A percentile compares a stretch with the other conserved stretches of the same genome.
These are phyloP conservation scores for Psittacara wagleri DNA, from an alignment of 2,113 vertebrate genomes.

Conservation along the genomic window DNA sequence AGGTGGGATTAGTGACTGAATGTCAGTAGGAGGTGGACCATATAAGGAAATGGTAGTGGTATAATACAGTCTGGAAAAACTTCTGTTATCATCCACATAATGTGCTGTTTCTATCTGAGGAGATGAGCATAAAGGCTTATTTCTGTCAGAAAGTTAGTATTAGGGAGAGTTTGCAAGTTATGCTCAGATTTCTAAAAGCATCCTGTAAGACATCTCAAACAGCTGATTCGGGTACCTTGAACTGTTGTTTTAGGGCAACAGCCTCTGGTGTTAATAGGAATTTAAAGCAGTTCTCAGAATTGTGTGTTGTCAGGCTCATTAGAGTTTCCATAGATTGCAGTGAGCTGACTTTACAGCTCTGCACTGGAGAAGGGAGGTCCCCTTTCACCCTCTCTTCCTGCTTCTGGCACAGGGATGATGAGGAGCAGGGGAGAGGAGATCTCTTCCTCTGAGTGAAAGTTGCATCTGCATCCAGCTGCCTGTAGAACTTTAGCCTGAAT, in stretches of 20 bases:
- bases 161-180: neutral
- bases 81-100: neutral
- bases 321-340: fast-evolving
- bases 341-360: neutral
- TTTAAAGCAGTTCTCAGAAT: neutral
- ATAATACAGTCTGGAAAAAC: neutral
- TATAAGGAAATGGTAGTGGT: neutral
- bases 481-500: neutral
- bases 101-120: neutral
- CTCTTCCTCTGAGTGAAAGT: neutral
- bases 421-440: neutral
- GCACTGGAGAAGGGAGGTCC: neutral
- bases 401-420: neutral
- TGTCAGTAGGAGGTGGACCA: neutral
- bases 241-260: neutral
- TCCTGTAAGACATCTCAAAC: neutral
- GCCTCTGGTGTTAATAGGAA: neutral
- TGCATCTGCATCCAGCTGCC: neutral
- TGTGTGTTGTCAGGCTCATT: neutral
- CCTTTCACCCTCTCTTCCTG: neutral
- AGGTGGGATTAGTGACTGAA: neutral
- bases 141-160: neutral
- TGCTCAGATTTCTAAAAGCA: neutral
- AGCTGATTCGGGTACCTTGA: fast-evolving
- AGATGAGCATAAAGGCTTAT: neutral